These are phyloP conservation scores for Indicator maculatus DNA, from an alignment of 2,113 vertebrate species.

Conservation along the genomic window DNA sequence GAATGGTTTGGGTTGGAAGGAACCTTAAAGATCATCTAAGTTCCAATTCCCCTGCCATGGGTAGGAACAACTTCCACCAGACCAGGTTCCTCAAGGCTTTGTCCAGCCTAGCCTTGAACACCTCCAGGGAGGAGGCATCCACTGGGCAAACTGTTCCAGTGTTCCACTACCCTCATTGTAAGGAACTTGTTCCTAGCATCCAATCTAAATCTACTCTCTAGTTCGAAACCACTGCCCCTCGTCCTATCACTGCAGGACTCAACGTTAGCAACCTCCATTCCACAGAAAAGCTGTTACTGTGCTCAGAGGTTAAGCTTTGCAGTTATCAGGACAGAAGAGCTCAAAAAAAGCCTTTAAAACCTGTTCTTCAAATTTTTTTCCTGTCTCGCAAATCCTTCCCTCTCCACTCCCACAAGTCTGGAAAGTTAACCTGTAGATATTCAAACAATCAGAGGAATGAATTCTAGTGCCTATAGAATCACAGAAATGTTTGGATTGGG, in stretches of 20 bases:
- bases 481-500: not conserved
- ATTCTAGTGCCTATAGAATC: not conserved
- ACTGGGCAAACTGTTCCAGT: no score
- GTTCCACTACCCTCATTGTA: no score
- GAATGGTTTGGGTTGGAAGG: no score
- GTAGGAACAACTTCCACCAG: no score
- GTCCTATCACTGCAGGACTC: not conserved
- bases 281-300: not conserved
- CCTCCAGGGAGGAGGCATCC: no score
- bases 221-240: no score
- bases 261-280: not conserved
- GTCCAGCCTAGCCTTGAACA: no score
- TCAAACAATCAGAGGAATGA: not conserved
- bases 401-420: not conserved
- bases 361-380: not conserved
- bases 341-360: not conserved
- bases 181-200: no score
- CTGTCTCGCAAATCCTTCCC: not conserved
- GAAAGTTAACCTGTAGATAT: not conserved
- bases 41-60: no score
- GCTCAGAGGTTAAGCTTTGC: not conserved
- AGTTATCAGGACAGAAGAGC: not conserved
- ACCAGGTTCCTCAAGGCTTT: no score
- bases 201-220: no score
- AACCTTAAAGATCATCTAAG: no score